These are phyloP conservation scores for Tokudaia muenninki DNA, from an alignment of 2,797 vertebrate species.

Conservation along the genomic window DNA sequence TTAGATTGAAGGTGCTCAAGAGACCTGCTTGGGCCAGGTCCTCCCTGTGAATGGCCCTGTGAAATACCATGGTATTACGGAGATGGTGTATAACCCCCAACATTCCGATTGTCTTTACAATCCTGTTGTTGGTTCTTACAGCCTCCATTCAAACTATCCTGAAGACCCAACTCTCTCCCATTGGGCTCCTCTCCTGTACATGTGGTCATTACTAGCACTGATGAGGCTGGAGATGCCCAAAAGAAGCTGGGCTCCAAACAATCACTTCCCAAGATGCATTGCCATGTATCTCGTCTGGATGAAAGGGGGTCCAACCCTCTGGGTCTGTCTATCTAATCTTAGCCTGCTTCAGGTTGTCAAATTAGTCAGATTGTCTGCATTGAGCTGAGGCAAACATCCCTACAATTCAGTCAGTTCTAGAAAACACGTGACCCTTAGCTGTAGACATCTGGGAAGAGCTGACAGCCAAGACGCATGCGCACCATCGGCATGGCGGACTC, in stretches of 20 bases:
- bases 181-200: accelerated
- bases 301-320: not conserved
- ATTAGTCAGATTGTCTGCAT: not conserved
- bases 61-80: not conserved
- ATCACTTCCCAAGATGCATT: not conserved
- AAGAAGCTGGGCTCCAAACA: not conserved
- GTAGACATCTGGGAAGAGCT: not conserved
- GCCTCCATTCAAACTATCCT: not conserved
- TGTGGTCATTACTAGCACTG: not conserved
- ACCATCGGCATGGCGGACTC: accelerated
- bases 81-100: accelerated
- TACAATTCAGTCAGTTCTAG: not conserved
- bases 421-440: not conserved
- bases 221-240: accelerated
- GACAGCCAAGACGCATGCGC: accelerated
- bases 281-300: accelerated
- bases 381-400: not conserved
- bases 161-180: not conserved
- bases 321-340: accelerated
- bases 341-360: not conserved
- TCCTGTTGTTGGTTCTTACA: accelerated
- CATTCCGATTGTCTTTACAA: not conserved
- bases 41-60: not conserved
- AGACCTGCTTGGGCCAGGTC: not conserved
- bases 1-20: not conserved